Evolutionary conservation across 2,797 vertebrate species (phyloP).

Genomic region (Galaxias olidus): DNA sequence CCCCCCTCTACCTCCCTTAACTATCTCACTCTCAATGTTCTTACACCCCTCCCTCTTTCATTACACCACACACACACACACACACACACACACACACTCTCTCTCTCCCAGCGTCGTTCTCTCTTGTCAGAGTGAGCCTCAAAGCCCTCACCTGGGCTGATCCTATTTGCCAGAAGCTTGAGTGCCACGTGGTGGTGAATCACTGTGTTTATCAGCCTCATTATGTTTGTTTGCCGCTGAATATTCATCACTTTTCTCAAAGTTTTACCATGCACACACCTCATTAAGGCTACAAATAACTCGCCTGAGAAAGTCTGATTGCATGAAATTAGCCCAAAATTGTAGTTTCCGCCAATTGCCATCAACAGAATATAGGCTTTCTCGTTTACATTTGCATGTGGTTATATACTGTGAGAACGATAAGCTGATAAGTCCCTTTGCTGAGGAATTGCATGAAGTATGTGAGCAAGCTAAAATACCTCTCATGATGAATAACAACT

Average conservation of each 20-base stretch:
- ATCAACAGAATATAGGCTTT: too few species aligned
- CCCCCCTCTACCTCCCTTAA: constrained; percentile 30
- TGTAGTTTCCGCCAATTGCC: too few species aligned
- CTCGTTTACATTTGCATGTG: neutral
- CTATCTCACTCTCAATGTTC: constrained; percentile 13
- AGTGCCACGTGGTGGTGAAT: constrained; percentile 41
- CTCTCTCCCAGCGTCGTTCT: neutral
- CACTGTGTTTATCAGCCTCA: constrained; percentile 30
- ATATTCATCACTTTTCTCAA: constrained; percentile 44
- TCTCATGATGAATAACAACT: neutral
- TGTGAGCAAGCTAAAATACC: constrained; percentile 9
- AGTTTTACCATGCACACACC: constrained; percentile 24
- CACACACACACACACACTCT: too few species aligned
- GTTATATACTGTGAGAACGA: neutral
- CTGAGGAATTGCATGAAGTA: constrained; percentile 1
- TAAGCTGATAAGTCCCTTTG: constrained; percentile 1
- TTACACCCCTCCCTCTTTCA: too few species aligned
- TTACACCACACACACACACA: too few species aligned
- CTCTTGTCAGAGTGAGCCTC: constrained; percentile 33
- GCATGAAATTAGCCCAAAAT: neutral
- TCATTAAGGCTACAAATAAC: constrained; percentile 33
- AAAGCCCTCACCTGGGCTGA: constrained; percentile 51
- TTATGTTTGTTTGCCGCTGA: constrained; percentile 34
- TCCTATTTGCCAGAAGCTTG: constrained; percentile 50
- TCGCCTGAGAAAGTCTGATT: constrained; percentile 10